phyloP scores from a whole-genome alignment of 2,797 vertebrate genomes.

The Carcharodon carcharias region DNA sequence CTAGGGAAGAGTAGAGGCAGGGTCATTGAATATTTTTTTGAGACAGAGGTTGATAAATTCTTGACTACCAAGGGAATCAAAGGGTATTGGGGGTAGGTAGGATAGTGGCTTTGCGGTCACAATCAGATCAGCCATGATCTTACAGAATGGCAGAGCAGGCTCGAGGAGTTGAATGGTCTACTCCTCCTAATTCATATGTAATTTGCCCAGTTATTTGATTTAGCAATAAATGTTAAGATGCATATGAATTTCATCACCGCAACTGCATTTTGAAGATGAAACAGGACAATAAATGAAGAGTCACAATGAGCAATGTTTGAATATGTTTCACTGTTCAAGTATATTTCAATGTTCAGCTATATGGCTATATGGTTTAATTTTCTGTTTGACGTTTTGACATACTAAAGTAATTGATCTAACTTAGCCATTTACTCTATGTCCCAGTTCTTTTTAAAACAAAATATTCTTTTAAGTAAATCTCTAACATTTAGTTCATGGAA shows the following conservation, averaged over 20 bases:
- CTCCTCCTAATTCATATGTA: too few species aligned
- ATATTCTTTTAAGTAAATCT: background rate
- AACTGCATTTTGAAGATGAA: background rate
- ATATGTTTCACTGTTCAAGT: background rate
- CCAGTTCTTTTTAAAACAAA: background rate
- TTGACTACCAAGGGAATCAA: too few species aligned
- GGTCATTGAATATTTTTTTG: too few species aligned
- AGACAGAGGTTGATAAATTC: too few species aligned
- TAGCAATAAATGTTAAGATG: background rate
- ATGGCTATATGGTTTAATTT: background rate
- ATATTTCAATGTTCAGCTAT: background rate
- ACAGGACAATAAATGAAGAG: background rate
- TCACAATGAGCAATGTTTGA: background rate
- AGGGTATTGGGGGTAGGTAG: too few species aligned
- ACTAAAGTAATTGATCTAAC: background rate
- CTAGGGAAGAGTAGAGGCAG: too few species aligned
- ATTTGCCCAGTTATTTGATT: background rate
- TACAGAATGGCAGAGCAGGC: too few species aligned
- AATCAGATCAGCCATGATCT: too few species aligned
- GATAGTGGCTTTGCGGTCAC: too few species aligned
- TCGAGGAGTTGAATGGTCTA: too few species aligned
- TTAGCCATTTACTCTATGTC: background rate
- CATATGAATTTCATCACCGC: background rate
- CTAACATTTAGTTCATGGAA: background rate
- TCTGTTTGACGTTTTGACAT: background rate